phyloP scores from a whole-genome alignment of 2,113 vertebrate genomes.

The Campylorhamphus procurvoides region DNA sequence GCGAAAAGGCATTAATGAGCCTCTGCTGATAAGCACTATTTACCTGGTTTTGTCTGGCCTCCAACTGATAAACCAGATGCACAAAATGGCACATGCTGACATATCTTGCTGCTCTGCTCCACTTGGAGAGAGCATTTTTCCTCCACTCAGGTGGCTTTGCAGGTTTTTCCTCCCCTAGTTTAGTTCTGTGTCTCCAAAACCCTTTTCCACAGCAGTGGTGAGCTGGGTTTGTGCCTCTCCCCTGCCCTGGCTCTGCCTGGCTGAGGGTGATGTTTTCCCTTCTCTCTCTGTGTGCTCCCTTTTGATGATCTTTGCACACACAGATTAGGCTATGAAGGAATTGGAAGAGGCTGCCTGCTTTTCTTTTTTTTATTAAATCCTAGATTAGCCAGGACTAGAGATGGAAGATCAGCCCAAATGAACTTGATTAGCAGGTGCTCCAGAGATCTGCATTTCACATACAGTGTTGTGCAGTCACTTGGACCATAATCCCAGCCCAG shows the following conservation, averaged over 20 bases:
- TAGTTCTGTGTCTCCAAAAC: not conserved
- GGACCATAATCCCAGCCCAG: slow-evolving; percentile 49
- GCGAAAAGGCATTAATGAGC: not conserved
- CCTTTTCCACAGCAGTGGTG: rapidly evolving
- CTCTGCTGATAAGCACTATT: not conserved
- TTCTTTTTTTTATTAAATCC: slow-evolving; percentile 3
- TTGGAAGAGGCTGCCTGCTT: not conserved
- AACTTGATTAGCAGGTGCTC: slow-evolving; percentile 12
- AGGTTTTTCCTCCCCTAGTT: not conserved
- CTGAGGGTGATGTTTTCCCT: not conserved
- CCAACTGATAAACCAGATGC: not conserved
- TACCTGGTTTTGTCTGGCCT: not conserved
- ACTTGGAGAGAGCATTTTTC: not conserved
- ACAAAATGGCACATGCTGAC: not conserved
- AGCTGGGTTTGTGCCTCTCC: not conserved
- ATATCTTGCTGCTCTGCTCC: not conserved
- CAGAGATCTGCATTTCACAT: slow-evolving; percentile 20
- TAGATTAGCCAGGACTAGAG: slow-evolving; percentile 26
- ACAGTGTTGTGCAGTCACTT: not conserved
- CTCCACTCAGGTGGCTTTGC: not conserved
- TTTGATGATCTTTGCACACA: not conserved
- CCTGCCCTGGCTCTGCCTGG: not conserved
- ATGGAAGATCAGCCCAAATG: slow-evolving; percentile 39
- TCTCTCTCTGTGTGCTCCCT: not conserved
- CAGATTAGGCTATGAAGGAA: not conserved